Evolutionary conservation across 2,888 invertebrate genomes (phyloP).

Genomic region (Strigamia transsilvanica): DNA sequence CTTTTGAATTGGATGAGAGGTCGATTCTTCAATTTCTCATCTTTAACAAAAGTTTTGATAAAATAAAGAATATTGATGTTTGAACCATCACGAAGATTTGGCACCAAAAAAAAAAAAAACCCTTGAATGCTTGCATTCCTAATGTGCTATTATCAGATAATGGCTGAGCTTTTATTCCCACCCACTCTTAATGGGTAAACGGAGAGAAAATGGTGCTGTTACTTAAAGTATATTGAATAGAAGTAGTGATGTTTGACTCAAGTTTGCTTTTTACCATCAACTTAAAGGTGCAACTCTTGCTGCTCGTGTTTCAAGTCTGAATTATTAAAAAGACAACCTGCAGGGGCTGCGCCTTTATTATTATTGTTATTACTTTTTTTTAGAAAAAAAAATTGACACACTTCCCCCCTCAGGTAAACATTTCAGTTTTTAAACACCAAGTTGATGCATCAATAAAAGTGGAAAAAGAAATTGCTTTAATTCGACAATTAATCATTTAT

Average conservation of each 20-base stretch:
- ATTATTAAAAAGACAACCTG: constrained; percentile 37
- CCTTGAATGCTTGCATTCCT: constrained; percentile 6
- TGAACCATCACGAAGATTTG: neutral
- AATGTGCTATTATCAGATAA: constrained; percentile 43
- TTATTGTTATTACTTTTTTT: neutral
- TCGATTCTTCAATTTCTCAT: neutral
- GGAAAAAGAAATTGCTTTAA: neutral
- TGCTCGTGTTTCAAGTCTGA: neutral
- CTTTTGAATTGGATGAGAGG: neutral
- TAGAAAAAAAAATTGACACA: neutral
- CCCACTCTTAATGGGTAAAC: constrained; percentile 30
- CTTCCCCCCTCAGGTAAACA: neutral
- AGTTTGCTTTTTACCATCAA: constrained; percentile 5
- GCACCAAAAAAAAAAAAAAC: constrained; percentile 14
- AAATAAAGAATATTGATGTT: constrained; percentile 23
- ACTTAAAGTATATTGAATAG: constrained; percentile 34
- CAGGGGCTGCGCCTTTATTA: neutral
- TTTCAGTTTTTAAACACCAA: neutral
- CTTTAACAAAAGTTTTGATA: constrained; percentile 19
- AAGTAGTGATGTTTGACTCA: constrained; percentile 40
- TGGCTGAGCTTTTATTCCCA: constrained; percentile 32
- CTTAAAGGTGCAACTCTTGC: constrained; percentile 15
- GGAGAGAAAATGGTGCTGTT: constrained; percentile 23
- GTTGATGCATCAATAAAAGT: neutral
- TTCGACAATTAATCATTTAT: neutral